Evolutionary conservation across 1,140 invertebrate genomes (phyloP).

Genomic region (Aphis gossypii): DNA sequence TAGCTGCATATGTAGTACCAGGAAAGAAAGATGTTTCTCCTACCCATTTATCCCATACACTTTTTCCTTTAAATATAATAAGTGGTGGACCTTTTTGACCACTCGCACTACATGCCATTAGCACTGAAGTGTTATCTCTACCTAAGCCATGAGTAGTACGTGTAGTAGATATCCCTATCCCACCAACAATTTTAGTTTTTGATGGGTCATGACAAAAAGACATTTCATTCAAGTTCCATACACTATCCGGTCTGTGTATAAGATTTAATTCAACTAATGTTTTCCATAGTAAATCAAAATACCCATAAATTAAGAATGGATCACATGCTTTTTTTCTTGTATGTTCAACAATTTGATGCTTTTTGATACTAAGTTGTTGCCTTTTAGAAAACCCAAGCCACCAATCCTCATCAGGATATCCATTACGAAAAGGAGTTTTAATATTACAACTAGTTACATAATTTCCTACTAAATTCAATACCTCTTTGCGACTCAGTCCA

Average conservation of each 20-base stretch:
- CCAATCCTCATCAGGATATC: background rate
- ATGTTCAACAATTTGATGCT: background rate
- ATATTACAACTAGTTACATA: background rate
- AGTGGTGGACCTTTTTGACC: constrained; percentile 61
- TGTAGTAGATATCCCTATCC: background rate
- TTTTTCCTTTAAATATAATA: constrained; percentile 62
- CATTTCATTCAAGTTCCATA: background rate
- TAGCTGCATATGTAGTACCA: constrained; percentile 62
- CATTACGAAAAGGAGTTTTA: background rate
- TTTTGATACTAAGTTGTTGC: background rate
- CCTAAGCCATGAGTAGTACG: background rate
- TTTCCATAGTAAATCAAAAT: background rate
- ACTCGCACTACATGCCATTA: background rate
- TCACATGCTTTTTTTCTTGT: background rate
- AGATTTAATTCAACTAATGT: background rate
- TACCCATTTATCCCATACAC: constrained; percentile 61
- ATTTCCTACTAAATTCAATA: background rate
- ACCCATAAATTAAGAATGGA: background rate
- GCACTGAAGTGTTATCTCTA: background rate
- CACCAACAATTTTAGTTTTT: background rate
- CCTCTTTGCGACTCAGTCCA: background rate
- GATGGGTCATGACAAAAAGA: background rate
- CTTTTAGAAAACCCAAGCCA: background rate
- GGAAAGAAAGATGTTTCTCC: constrained; percentile 60
- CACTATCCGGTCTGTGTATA: background rate